Evolutionary conservation across 2,797 vertebrate genomes (phyloP).

Genomic region (Coluber constrictor): DNA sequence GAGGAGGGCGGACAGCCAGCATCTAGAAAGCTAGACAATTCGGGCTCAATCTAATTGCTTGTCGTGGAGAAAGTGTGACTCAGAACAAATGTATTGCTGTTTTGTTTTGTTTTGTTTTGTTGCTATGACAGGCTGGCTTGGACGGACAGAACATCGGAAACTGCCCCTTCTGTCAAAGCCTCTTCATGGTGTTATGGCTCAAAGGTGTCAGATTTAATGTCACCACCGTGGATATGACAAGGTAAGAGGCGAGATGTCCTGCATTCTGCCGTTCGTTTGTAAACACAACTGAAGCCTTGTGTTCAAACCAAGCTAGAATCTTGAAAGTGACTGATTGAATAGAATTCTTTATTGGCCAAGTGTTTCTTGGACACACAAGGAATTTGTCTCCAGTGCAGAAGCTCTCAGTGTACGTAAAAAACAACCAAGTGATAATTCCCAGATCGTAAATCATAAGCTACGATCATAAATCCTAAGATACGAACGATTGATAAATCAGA

Average conservation of each 20-base stretch:
- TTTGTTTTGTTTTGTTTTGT: fast-evolving
- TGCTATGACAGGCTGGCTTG: slow-evolving; percentile 81
- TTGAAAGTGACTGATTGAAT: not conserved
- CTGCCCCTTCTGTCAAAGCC: slow-evolving; percentile 94
- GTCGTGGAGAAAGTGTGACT: not conserved
- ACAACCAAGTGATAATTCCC: not conserved
- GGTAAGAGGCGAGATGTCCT: slow-evolving; percentile 72
- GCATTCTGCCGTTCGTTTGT: not conserved
- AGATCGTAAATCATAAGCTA: not conserved
- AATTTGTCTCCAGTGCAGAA: not conserved
- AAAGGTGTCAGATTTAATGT: slow-evolving; percentile 97
- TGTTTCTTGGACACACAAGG: not conserved
- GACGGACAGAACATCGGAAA: slow-evolving; percentile 94
- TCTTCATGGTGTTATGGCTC: slow-evolving; percentile 97
- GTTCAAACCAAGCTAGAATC: not conserved
- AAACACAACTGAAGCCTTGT: not conserved
- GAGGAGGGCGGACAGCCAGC: not conserved
- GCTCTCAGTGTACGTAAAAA: not conserved
- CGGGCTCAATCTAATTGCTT: not conserved
- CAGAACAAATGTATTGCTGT: not conserved
- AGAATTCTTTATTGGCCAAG: not conserved
- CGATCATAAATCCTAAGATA: not conserved
- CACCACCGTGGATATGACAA: slow-evolving; percentile 94
- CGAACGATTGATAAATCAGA: not conserved
- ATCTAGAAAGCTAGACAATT: not conserved